Conservation (phyloP, 2,797 vertebrate genomes). For the Columba guinea region DNA sequence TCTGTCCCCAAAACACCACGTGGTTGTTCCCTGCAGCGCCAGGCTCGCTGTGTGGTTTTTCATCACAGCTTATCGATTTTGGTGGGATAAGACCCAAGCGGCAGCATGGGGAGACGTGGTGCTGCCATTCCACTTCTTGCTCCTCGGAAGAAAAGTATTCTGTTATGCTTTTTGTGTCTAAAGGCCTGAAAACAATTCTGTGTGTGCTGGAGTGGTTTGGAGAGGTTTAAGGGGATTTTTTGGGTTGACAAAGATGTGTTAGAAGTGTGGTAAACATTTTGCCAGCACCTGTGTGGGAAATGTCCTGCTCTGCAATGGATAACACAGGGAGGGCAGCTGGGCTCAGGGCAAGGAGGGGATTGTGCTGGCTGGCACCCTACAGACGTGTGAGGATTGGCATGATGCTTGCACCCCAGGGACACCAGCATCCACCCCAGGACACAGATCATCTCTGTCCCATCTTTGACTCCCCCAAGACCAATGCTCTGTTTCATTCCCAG, state of each 20-base stretch:
- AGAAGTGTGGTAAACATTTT: background rate
- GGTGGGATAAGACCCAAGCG: rapidly evolving
- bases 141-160: background rate
- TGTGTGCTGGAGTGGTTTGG: background rate
- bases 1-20: rapidly evolving
- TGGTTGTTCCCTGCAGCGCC: background rate
- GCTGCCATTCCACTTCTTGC: background rate
- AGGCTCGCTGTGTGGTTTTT: background rate
- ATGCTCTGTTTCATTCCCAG: conserved; percentile 34
- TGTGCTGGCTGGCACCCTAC: background rate
- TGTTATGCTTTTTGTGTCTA: background rate
- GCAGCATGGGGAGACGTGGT: rapidly evolving
- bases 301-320: rapidly evolving
- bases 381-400: background rate
- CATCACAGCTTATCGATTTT: rapidly evolving
- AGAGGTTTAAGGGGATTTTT: background rate
- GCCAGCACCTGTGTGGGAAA: rapidly evolving
- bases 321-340: background rate
- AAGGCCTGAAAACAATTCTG: background rate
- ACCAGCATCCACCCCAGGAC: background rate
- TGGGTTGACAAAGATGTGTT: background rate
- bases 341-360: background rate
- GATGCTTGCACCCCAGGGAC: background rate
- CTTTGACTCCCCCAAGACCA: background rate
- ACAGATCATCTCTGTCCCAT: rapidly evolving